Conservation (phyloP, 2,113 vertebrate genomes). For the Dendropsophus ebraccatus region DNA sequence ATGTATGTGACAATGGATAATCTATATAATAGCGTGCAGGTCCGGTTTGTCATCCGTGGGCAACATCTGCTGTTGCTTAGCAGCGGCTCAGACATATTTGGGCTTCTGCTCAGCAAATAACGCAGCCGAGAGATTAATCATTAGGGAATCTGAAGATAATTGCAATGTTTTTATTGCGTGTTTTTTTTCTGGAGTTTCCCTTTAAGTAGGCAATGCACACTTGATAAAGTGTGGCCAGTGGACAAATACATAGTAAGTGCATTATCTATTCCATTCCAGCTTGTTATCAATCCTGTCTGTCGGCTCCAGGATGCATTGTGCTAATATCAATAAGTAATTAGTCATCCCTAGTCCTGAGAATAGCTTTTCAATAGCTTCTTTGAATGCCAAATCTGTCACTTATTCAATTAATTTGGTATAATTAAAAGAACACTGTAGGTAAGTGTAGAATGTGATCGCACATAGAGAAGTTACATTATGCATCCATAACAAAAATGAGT, state of each 20-base stretch:
- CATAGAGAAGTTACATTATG: slow-evolving; percentile 4
- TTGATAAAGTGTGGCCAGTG: not conserved
- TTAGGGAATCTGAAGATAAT: not conserved
- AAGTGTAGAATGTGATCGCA: slow-evolving; percentile 5
- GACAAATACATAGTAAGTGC: not conserved
- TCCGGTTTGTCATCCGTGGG: not conserved
- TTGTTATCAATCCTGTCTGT: slow-evolving; percentile 11
- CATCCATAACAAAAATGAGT: slow-evolving; percentile 26
- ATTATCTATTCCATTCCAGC: not conserved
- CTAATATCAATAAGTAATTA: slow-evolving; percentile 38
- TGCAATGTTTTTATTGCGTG: not conserved
- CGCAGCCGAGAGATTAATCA: not conserved
- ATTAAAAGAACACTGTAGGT: not conserved
- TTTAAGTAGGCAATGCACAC: not conserved
- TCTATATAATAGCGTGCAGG: not conserved
- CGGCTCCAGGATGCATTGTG: not conserved
- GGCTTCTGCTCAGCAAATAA: no score
- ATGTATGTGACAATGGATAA: not conserved
- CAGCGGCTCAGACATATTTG: not conserved
- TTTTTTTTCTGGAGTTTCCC: slow-evolving; percentile 15
- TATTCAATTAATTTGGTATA: slow-evolving; percentile 16
- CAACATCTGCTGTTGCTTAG: not conserved
- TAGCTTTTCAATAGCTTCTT: slow-evolving; percentile 19
- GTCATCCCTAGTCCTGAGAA: not conserved
- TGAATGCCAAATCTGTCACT: slow-evolving; percentile 25